Percentiles rank a stretch among this genome's conserved stretches.
Conservation (phyloP, 1,140 invertebrate genomes). For the Mercenaria mercenaria region DNA sequence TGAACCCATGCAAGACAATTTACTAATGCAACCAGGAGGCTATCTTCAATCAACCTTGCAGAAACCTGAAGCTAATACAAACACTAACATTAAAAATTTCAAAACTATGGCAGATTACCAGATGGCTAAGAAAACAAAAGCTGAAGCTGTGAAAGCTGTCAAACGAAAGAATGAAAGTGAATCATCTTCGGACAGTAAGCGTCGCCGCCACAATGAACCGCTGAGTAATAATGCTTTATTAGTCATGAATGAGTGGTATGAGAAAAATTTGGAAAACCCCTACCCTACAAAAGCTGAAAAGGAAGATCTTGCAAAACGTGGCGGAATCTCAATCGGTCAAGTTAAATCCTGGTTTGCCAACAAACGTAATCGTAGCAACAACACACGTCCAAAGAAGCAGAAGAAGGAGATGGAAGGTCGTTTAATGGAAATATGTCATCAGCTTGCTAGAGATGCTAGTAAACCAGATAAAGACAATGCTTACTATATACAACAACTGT, state of each 20-base stretch:
- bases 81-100: neutral
- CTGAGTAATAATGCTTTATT: slow-evolving; percentile 77
- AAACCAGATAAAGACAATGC: slow-evolving; percentile 78
- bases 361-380: slow-evolving; percentile 83
- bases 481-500: slow-evolving; percentile 81
- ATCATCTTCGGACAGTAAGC: slow-evolving; percentile 43
- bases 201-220: slow-evolving; percentile 80
- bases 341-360: slow-evolving; percentile 85
- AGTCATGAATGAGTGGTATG: slow-evolving; percentile 82
- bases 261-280: slow-evolving; percentile 79
- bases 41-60: slow-evolving; percentile 26
- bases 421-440: slow-evolving; percentile 78
- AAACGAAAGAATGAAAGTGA: slow-evolving; percentile 49
- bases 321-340: slow-evolving; percentile 80
- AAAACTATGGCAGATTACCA: slow-evolving; percentile 62
- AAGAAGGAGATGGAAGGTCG: slow-evolving; percentile 81
- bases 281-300: slow-evolving; percentile 83
- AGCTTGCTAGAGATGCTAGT: slow-evolving; percentile 73
- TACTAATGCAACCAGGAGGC: neutral
- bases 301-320: slow-evolving; percentile 78
- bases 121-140: slow-evolving; percentile 41
- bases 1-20: neutral
- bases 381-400: slow-evolving; percentile 84
- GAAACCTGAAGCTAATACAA: neutral
- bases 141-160: neutral